phyloP scores from a whole-genome alignment of 2,113 vertebrate species.

The Sapajus apella region DNA sequence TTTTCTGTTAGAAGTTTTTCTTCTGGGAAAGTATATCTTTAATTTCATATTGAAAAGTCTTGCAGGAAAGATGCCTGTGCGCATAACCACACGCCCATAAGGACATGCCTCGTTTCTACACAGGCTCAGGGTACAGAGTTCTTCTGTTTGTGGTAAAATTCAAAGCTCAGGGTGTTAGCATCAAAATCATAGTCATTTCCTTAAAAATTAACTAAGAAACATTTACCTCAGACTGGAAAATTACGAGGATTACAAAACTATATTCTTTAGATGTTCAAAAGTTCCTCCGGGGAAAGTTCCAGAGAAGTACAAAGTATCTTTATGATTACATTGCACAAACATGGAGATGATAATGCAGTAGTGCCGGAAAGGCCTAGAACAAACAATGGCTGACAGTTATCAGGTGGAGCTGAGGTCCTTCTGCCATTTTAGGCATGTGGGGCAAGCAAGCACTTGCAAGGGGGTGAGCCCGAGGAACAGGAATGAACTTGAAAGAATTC shows the following conservation, averaged over 20 bases:
- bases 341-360: not conserved
- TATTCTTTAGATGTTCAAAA: not conserved
- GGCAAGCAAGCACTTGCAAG: constrained; percentile 82
- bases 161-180: constrained; percentile 33
- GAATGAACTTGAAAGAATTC: constrained; percentile 78
- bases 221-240: constrained; percentile 48
- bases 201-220: constrained; percentile 59
- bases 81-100: not conserved
- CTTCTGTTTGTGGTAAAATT: constrained; percentile 38
- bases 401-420: not conserved
- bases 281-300: not conserved
- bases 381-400: not conserved
- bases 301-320: not conserved
- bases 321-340: not conserved
- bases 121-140: not conserved
- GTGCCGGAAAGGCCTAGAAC: not conserved
- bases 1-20: not conserved
- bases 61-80: not conserved
- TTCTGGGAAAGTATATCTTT: constrained; percentile 5
- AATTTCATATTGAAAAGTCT: constrained; percentile 6
- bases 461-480: constrained; percentile 72
- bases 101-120: not conserved
- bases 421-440: constrained; percentile 39
- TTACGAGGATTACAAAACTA: not conserved
- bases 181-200: constrained; percentile 48